Conservation (phyloP, 2,888 invertebrate species). For the Caenorhabditis imperialis region DNA sequence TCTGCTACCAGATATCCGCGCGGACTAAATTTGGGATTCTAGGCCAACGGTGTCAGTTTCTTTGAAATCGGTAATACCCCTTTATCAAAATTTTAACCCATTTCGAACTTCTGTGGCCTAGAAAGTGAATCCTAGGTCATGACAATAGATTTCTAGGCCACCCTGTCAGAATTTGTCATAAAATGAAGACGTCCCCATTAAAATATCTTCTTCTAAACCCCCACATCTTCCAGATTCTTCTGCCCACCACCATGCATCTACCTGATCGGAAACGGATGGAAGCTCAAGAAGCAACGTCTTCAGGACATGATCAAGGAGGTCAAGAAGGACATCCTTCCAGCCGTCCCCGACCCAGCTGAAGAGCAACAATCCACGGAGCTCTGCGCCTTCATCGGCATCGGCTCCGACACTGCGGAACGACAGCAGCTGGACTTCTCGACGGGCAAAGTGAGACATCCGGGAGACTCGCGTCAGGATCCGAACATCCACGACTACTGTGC, state of each 20-base stretch:
- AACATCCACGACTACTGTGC: conserved; percentile 89
- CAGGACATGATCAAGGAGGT: conserved; percentile 22
- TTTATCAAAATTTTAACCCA: no score
- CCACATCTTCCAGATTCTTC: conserved; percentile 84
- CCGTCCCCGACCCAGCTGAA: conserved; percentile 38
- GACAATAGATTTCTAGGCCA: no score
- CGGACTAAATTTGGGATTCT: no score
- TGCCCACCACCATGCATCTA: conserved; percentile 99
- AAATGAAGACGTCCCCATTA: no score
- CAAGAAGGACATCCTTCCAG: conserved; percentile 30
- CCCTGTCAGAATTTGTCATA: no score
- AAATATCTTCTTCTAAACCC: no score
- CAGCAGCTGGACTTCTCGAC: conserved; percentile 94
- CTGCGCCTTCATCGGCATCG: conserved; percentile 99
- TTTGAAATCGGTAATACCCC: no score
- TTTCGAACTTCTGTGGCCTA: no score
- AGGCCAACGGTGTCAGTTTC: no score
- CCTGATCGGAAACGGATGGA: conserved; percentile 97
- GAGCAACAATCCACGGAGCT: conserved; percentile 81
- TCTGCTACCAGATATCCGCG: no score
- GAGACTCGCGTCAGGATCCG: conserved; percentile 51
- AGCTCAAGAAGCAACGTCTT: conserved; percentile 87
- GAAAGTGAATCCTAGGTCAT: no score
- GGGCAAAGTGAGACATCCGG: conserved; percentile 84
- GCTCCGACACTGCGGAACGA: conserved; percentile 95